Conservation (phyloP, 2,888 invertebrate species). For the Sinohyriopsis cumingii region DNA sequence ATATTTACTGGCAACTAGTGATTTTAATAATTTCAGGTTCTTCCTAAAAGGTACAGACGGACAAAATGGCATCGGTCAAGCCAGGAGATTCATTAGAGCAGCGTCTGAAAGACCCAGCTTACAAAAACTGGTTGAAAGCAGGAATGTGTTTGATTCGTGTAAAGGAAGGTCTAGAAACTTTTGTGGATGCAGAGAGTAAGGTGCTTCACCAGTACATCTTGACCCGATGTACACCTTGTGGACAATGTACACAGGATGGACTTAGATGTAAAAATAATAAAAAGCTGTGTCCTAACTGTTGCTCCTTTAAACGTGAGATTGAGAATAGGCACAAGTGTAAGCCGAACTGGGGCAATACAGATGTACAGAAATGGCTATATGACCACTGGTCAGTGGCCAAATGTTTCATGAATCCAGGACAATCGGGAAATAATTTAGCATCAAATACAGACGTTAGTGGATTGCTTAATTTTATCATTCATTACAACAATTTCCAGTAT, state of each 20-base stretch:
- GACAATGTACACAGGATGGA: background rate
- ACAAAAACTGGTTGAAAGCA: background rate
- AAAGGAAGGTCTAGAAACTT: conserved; percentile 1
- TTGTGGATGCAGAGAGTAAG: background rate
- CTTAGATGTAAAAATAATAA: background rate
- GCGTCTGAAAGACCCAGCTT: background rate
- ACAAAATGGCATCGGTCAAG: no score
- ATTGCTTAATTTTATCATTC: background rate
- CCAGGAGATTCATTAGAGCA: background rate
- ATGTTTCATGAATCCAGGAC: conserved; percentile 2
- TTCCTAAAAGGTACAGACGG: no score
- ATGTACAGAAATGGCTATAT: background rate
- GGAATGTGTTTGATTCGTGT: background rate
- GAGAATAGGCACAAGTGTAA: background rate
- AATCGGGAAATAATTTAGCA: background rate
- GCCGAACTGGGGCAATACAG: background rate
- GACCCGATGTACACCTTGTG: no score
- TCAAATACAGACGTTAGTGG: background rate
- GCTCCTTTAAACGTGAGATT: background rate
- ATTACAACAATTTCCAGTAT: background rate
- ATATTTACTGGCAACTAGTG: no score
- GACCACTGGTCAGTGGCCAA: conserved; percentile 4
- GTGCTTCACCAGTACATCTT: background rate
- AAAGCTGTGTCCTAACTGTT: background rate
- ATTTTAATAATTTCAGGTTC: no score